Conservation (phyloP, 2,797 vertebrate species). For the Triplophysa bombifrons region DNA sequence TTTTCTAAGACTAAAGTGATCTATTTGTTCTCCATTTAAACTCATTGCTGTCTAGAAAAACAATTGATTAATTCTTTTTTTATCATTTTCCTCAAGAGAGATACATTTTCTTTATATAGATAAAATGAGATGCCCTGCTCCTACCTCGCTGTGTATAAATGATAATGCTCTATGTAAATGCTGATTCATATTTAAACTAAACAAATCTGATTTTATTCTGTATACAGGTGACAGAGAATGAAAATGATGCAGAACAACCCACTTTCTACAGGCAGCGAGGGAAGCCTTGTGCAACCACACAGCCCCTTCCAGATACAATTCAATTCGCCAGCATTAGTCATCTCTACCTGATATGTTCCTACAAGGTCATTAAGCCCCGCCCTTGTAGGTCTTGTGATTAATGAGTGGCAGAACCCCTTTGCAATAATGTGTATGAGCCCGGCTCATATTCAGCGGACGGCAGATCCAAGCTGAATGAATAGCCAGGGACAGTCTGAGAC, state of each 20-base stretch:
- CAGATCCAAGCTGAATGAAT: conserved; percentile 86
- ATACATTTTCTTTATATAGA: not conserved
- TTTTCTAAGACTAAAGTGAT: not conserved
- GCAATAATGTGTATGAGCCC: conserved; percentile 90
- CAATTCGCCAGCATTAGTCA: conserved; percentile 96
- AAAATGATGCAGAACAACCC: conserved; percentile 38
- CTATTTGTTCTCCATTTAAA: not conserved
- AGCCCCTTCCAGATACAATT: conserved; percentile 99
- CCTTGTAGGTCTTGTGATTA: conserved; percentile 99
- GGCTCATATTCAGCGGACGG: conserved; percentile 96
- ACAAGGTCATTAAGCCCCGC: conserved; percentile 99
- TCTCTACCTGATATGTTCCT: conserved; percentile 99
- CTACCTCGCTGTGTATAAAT: not conserved
- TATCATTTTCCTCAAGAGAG: not conserved
- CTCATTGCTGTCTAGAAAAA: not conserved
- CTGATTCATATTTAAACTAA: conserved; percentile 2
- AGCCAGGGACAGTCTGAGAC: conserved; percentile 76
- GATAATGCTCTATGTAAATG: not conserved
- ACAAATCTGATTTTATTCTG: not conserved
- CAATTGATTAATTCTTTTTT: not conserved
- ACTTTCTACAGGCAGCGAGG: conserved; percentile 60
- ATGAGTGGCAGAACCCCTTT: conserved; percentile 96
- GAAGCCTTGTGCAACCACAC: conserved; percentile 77
- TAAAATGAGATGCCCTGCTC: not conserved
- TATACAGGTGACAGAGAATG: not conserved